Base-by-base conservation (phyloP, 2,888 invertebrate species). In the Eupithecia pulchellata region DNA sequence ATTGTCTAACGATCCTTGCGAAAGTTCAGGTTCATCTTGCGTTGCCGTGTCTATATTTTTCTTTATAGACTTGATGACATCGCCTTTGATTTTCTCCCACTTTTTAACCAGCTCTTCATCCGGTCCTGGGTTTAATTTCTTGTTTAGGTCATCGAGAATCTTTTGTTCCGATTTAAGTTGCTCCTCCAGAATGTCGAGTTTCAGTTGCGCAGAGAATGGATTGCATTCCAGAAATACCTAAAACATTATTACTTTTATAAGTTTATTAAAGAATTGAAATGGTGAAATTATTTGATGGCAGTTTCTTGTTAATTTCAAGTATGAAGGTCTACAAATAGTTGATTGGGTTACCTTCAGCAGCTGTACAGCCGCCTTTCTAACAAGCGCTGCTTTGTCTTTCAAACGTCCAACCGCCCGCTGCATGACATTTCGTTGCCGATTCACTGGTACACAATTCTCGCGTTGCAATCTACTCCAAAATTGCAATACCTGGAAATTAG, bases 301-400 rank as follows among this genome's bases (percentile, higher is more conserved):
- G 42, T 42, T 42, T n/a, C n/a, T 42, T 42, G n/a, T 42, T 42
- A 20, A 20, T 20, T n/a, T 47, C 9, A 25, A 47, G 9, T 57
- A 57, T 27, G 27, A 17, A 29, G 29, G 17, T 57, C 4, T n/a
- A 42, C n/a, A 42, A 42, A 42, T n/a, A n/a, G n/a, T 42, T n/a
- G 8, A 42, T 1, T 6, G 14, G 30, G 8, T n/a, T 82, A 93
- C 95, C 75, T 97, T 97, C 5, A 98, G 86, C 42, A 98, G 94
- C 82, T 96, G 96, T 69, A 98, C 95, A 4, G 99, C 97, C 74
- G 96, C 96, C 89, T 98, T 99, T 36, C 99, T 95, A 0, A 99
- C 99, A 68, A 96, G 95, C 8, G 97, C 97, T 1, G 97, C 97
- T 86, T 97, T 97, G 87, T 99, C 99, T 68, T 95, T 94, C 57